Conservation (phyloP, 2,888 invertebrate species). For the Fragum fragum region DNA sequence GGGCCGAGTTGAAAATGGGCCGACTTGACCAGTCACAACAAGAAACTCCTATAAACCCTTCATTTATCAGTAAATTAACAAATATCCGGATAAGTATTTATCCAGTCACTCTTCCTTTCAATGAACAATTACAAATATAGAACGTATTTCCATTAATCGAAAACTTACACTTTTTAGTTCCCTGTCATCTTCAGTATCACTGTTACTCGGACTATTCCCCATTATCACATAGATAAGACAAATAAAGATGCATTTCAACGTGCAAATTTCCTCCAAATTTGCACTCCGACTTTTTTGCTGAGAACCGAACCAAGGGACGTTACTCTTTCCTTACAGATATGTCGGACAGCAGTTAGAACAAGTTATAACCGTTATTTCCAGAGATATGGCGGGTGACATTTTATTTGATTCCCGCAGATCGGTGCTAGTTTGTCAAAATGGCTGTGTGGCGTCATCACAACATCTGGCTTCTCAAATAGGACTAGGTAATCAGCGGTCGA, state of each 20-base stretch:
- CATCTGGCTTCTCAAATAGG: slow-evolving; percentile 80
- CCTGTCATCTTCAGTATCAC: slow-evolving; percentile 81
- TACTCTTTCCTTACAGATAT: not conserved
- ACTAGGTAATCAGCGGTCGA: slow-evolving; percentile 68
- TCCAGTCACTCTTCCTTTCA: no score
- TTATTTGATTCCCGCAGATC: slow-evolving; percentile 75
- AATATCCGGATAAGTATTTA: no score
- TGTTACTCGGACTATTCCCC: slow-evolving; percentile 78
- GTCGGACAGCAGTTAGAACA: no score
- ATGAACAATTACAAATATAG: no score
- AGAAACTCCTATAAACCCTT: no score
- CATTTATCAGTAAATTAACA: no score
- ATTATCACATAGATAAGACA: slow-evolving; percentile 41
- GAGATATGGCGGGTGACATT: slow-evolving; percentile 18
- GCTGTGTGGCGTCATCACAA: slow-evolving; percentile 79
- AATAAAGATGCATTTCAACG: not conserved
- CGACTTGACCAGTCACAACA: no score
- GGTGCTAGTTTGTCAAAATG: slow-evolving; percentile 74
- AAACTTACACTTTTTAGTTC: slow-evolving; percentile 72
- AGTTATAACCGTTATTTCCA: not conserved
- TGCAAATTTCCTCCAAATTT: not conserved
- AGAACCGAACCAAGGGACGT: slow-evolving; percentile 1
- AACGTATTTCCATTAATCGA: no score
- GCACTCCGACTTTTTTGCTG: not conserved
- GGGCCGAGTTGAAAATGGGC: no score